Evolutionary conservation across 1,140 invertebrate species (phyloP), one percentile per base, ranked within the genome.

Genomic region (Hycleus phaleratus): DNA sequence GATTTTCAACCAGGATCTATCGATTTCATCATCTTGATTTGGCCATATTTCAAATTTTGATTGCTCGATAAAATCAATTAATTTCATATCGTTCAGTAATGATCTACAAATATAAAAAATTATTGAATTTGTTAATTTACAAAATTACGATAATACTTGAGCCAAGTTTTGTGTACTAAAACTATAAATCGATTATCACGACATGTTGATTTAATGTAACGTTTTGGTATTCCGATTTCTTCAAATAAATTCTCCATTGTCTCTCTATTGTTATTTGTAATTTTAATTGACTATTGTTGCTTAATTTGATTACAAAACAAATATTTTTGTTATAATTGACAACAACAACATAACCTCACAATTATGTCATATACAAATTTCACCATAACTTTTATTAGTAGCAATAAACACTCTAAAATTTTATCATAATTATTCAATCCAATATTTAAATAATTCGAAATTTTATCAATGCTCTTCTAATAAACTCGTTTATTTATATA

Each of bases 151-250:
- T 3, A 32, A 64, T 79, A 81, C 73, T 82, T 83, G 55, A 87
- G 71, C 85, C 85, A 87, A 58, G 71, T 75, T 68, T 79, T 81
- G 68, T 85, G 83, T 53, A 85, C 84, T 58, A 85, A 77, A 45
- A 82, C 77, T 59, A 80, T 73, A 68, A 78, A 84, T 63, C 81
- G 73, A 43, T 79, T 75, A 39, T 77, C 65, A 56, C 74, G 77
- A 38, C 68, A 63, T 40, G 82, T 80, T 39, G 75, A 66, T 71
- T 81, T 80, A 57, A 85, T 76, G 73, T 85, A 83, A 68, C 82
- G 82, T 62, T 71, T 75, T 62, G 78, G 82, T 73, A 86, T 79
- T 50, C 79, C 79, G 68, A 85, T 75, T 76, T 85, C 82, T 65
- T 78, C 78, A 71, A 78, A 76, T 69, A 84, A 76, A 70, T 71